Base-by-base conservation (phyloP, 2,888 invertebrate genomes). In the Macaria notata region DNA sequence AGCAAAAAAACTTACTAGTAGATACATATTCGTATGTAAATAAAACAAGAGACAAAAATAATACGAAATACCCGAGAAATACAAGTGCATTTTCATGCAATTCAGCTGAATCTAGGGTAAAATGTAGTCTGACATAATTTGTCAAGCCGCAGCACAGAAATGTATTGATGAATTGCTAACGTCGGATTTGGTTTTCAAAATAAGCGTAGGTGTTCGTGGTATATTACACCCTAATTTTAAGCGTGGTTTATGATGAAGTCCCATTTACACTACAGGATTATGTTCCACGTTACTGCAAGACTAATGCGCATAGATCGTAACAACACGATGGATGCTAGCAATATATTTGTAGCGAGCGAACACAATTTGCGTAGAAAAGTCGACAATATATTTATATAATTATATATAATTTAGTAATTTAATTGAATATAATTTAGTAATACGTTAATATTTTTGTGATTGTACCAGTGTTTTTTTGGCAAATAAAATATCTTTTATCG, bases 161-260 rank as follows among this genome's bases (percentile, higher is more conserved):
- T 50, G 43, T 44, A 41, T 59, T 62, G 62, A 66, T 59, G 59
- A 63, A 60, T 64, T 57, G 58, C 54, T 45, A n/a, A 45, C 46
- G 49, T 60, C 46, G 49, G 58, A 61, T 62, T 62, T 62, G 56
- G 44, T 54, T 54, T 54, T 50, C 50, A 54, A 51, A 54, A 30
- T 45, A 54, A 8, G 49, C 54, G 56, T 58, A 46, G 53, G 53
- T 49, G 57, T 42, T 46, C n/a, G 36, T 30, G 7, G n/a, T 49
- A 31, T 46, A 48, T 49, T 49, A 19, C 41, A 47, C 38, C 43
- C 47, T 59, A 54, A 59, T 59, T 44, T 36, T 50, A 54, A 54
- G 42, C 47, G 39, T 59, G 44, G 43, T 59, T 59, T 54, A 54
- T 54, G 50, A 50, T 39, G 46, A 30, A 30, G 31, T 31, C 43